Conservation (phyloP, 1,140 invertebrate genomes). For the Tenebrio molitor region DNA sequence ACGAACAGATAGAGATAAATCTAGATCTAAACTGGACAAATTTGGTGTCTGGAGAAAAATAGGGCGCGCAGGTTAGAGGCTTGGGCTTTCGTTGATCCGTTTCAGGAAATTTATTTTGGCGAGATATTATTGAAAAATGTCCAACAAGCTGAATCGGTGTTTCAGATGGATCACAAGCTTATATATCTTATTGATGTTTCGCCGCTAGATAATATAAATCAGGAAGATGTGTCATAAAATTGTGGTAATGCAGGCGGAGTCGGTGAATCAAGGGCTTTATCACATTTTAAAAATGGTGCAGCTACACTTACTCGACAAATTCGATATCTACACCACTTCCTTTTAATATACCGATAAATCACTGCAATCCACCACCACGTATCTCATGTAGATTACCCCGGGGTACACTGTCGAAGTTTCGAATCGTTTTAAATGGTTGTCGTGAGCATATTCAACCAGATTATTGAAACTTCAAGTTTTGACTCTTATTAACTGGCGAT, state of each 20-base stretch:
- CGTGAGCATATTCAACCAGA: slow-evolving; percentile 17
- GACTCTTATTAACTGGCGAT: no score
- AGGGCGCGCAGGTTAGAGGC: neutral
- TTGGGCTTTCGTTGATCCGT: slow-evolving; percentile 19
- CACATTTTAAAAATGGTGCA: slow-evolving; percentile 19
- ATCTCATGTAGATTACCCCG: slow-evolving; percentile 33
- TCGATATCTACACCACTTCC: slow-evolving; percentile 29
- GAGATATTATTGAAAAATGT: slow-evolving; percentile 11
- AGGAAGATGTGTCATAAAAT: slow-evolving; percentile 3
- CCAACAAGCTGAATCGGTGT: slow-evolving; percentile 17
- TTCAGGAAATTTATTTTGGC: slow-evolving; percentile 25
- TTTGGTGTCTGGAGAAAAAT: slow-evolving; percentile 21
- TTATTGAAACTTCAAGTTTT: slow-evolving; percentile 31
- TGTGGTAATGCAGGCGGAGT: no score
- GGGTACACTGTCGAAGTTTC: slow-evolving; percentile 18
- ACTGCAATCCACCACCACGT: slow-evolving; percentile 13
- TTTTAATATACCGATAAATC: slow-evolving; percentile 27
- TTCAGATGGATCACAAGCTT: slow-evolving; percentile 11
- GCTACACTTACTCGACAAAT: slow-evolving; percentile 19
- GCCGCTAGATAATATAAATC: slow-evolving; percentile 8
- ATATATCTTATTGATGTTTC: slow-evolving; percentile 19
- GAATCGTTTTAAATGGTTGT: slow-evolving; percentile 25
- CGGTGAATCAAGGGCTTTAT: no score
- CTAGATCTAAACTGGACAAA: slow-evolving; percentile 2
- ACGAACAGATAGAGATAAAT: no score